Evolutionary conservation across 1,140 invertebrate species (phyloP).

Genomic region (Atta colombica): DNA sequence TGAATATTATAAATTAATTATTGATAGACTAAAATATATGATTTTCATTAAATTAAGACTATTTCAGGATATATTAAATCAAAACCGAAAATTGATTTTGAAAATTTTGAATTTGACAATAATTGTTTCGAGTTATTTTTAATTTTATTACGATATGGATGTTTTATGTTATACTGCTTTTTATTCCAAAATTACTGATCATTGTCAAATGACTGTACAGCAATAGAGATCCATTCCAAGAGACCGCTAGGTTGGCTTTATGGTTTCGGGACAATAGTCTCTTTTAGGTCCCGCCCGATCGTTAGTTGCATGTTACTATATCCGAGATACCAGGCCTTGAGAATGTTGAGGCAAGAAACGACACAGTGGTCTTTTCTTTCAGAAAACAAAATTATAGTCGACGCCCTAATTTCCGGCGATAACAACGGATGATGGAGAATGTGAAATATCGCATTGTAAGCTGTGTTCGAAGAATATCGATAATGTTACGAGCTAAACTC

Average conservation of each 20-base stretch:
- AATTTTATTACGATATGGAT: background rate
- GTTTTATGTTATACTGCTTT: constrained; percentile 1
- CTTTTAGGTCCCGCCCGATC: constrained; percentile 50
- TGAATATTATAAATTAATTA: background rate
- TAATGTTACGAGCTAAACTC: background rate
- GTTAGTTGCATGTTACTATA: constrained; percentile 47
- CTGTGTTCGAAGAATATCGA: background rate
- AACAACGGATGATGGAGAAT: constrained; percentile 30
- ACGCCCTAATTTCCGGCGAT: constrained; percentile 54
- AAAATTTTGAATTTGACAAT: constrained; percentile 5
- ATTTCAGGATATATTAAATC: background rate
- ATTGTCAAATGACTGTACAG: constrained; percentile 42
- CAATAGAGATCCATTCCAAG: constrained; percentile 47
- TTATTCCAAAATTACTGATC: constrained; percentile 18
- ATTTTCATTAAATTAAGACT: constrained; percentile 2
- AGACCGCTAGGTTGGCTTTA: constrained; percentile 24
- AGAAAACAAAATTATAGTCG: constrained; percentile 58
- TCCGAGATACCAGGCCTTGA: constrained; percentile 49
- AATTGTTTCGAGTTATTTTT: background rate
- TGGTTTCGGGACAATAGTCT: constrained; percentile 45
- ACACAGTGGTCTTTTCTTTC: constrained; percentile 57
- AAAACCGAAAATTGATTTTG: background rate
- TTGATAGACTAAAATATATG: background rate
- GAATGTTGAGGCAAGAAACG: constrained; percentile 42
- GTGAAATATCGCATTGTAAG: constrained; percentile 27